Base-by-base conservation (phyloP, 2,888 invertebrate species). In the Boloria selene region DNA sequence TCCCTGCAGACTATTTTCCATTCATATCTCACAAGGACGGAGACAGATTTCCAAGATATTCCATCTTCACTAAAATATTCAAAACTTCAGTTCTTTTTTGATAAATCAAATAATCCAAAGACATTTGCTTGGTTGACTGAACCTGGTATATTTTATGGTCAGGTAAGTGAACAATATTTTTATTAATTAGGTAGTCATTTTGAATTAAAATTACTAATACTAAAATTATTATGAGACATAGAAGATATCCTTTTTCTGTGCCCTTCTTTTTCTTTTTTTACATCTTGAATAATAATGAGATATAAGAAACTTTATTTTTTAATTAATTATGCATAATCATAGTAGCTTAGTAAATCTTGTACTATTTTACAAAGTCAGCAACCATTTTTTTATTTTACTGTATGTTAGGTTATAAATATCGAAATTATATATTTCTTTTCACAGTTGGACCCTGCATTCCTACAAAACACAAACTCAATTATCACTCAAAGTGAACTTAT, bases 61-160 rank as follows among this genome's bases (percentile, higher is more conserved):
- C 95, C 95, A 26, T 96, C 95, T 14, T 93, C 94, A 42, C 86
- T 96, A 59, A 94, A 95, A 64, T 96, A 96, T 84, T 97, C 98
- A 0, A 95, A 95, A 78, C 89, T 98, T 64, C 95, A 96, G 74
- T 95, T 97, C 79, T 97, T 94, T 87, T 95, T 95, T 64, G 94
- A 94, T 73, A 93, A 93, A 66, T 92, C 93, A 75, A 94, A 93
- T 67, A 90, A 93, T 54, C 97, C 98, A 0, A 95, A 95, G 77
- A 94, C 94, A 3, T 97, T 97, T 91, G 97, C 96, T 0, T 98
- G 98, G 98, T 92, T 98, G 76, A 96, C 96, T 17, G 97, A 96
- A 74, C 94, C 95, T 31, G 97, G 97, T 10, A 94, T 98, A 73
- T 95, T 95, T 74, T 95, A 95, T 87, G 96, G 96, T 50, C 94